Conservation (phyloP, 2,797 vertebrate genomes). For the Phaenicophaeus curvirostris region DNA sequence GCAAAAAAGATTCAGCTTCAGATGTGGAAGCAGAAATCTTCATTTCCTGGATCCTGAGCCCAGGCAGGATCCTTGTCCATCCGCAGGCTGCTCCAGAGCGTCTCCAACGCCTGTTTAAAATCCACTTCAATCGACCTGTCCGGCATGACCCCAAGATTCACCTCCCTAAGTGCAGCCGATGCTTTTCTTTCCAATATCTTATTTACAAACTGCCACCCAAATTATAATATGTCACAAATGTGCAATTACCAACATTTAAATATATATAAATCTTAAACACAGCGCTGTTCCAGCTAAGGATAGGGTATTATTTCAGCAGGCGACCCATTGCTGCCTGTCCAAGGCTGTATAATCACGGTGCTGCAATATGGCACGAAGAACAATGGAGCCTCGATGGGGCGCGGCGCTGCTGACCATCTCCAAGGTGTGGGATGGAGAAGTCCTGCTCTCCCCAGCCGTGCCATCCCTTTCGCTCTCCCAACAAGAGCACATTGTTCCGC, state of each 20-base stretch:
- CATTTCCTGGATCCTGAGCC: neutral
- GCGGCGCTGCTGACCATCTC: neutral
- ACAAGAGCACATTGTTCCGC: slow-evolving; percentile 64
- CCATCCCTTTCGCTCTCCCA: slow-evolving; percentile 31
- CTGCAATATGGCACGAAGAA: neutral
- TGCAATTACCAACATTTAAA: neutral
- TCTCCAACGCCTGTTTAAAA: neutral
- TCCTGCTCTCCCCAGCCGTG: neutral
- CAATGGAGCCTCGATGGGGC: slow-evolving; percentile 20
- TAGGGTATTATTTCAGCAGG: slow-evolving; percentile 4
- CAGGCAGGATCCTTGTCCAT: neutral
- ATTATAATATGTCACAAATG: neutral
- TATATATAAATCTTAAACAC: neutral
- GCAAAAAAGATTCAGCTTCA: neutral
- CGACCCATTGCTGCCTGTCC: neutral
- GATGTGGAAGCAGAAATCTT: accelerated
- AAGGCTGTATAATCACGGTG: neutral
- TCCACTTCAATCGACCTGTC: accelerated
- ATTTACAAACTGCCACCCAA: neutral
- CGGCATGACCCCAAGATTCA: neutral
- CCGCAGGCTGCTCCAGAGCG: neutral
- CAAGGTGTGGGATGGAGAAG: slow-evolving; percentile 42
- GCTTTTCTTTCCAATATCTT: neutral
- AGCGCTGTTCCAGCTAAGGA: neutral
- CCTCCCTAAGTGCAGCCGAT: neutral